Evolutionary conservation across 2,888 invertebrate species (phyloP).

Genomic region (Melinopterus prodromus): DNA sequence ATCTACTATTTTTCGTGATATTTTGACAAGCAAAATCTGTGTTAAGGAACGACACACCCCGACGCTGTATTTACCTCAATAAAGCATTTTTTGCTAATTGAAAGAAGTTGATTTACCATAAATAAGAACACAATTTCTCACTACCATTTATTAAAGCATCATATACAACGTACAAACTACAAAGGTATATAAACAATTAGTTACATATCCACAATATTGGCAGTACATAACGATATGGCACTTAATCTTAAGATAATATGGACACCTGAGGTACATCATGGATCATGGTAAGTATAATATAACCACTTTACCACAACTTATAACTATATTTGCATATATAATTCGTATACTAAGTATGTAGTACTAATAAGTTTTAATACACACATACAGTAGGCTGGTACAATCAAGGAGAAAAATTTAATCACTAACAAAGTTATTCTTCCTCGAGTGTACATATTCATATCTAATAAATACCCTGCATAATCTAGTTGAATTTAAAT

Average conservation of each 20-base stretch:
- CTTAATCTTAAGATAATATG: constrained; percentile 17
- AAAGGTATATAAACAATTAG: constrained; percentile 31
- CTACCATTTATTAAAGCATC: constrained; percentile 10
- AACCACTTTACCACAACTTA: neutral
- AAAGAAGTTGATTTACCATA: neutral
- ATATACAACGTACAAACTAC: constrained; percentile 31
- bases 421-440: too few species aligned
- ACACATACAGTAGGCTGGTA: neutral
- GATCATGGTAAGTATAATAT: neutral
- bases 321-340: constrained; percentile 5
- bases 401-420: too few species aligned
- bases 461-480: constrained; percentile 12
- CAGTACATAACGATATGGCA: constrained; percentile 36
- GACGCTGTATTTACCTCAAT: too few species aligned
- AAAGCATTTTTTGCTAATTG: constrained; percentile 15
- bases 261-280: constrained; percentile 32
- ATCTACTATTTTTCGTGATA: too few species aligned
- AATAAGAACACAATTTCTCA: constrained; percentile 1
- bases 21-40: too few species aligned
- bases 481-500: constrained; percentile 5
- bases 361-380: neutral
- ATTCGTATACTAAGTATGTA: neutral
- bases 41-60: too few species aligned
- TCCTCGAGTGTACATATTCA: neutral
- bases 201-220: constrained; percentile 31